A percentile compares a stretch with the other conserved stretches of the same genome.
phyloP scores from a whole-genome alignment of 2,113 vertebrate species.

The Cephalopterus ornatus region DNA sequence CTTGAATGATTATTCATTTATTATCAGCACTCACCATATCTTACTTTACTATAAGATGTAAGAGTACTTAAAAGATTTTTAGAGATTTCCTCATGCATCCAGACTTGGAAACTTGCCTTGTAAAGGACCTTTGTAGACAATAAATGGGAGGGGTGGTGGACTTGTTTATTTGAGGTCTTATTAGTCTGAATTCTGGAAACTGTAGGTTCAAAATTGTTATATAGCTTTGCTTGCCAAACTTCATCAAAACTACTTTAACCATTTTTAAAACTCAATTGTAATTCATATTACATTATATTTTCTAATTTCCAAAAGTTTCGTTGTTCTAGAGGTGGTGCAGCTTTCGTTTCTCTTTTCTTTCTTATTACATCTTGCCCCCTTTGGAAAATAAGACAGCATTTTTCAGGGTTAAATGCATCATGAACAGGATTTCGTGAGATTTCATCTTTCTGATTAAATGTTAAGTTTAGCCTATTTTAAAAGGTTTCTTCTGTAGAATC shows the following conservation, averaged over 20 bases:
- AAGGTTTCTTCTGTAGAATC: not conserved
- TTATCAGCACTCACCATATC: not conserved
- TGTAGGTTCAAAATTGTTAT: not conserved
- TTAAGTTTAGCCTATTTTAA: not conserved
- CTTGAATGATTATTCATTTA: not conserved
- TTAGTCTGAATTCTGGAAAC: not conserved
- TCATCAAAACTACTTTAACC: not conserved
- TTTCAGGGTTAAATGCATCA: not conserved
- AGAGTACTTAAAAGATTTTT: not conserved
- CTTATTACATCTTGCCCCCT: not conserved
- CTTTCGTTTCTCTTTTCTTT: not conserved
- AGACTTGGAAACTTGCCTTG: not conserved
- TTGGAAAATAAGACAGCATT: not conserved
- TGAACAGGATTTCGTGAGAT: not conserved
- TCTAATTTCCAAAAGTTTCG: not conserved
- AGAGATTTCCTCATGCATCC: not conserved
- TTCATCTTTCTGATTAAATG: not conserved
- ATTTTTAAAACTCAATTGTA: not conserved
- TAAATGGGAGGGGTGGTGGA: accelerated
- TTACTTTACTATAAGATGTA: not conserved
- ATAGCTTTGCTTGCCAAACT: not conserved
- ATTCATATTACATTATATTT: not conserved
- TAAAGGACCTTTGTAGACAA: not conserved
- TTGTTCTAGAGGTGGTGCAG: not conserved
- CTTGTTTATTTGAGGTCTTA: not conserved